Evolutionary conservation across 2,888 invertebrate species (phyloP), one percentile per base, ranked within the genome.

Genomic region (Petrolisthes cinctipes): DNA sequence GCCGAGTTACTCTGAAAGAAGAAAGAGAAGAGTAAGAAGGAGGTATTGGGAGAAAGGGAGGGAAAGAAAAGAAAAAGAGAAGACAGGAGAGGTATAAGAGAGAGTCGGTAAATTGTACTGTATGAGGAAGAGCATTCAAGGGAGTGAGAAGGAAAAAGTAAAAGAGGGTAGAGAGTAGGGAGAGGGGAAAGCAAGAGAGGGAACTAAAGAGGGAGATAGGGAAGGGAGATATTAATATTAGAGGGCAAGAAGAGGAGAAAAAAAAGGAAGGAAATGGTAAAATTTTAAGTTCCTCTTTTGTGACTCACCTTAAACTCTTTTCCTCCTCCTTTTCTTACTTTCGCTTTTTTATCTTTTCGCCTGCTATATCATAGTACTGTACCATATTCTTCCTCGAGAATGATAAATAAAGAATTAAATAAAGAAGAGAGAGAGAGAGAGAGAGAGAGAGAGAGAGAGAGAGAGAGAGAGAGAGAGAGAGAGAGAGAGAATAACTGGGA

Each of bases 341-440:
- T 6, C 7, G 61, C 61, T 61, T 14, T 61, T 61, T n/a, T n/a
- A n/a, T n/a, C n/a, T n/a, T n/a, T n/a, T n/a, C n/a, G n/a, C n/a
- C n/a, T n/a, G n/a, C n/a, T n/a, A n/a, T n/a, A n/a, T n/a, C n/a
- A n/a, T n/a, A n/a, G n/a, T n/a, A n/a, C n/a, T n/a, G n/a, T n/a
- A n/a, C 61, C 6, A 61, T 14, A 61, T 14, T 6, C 61, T 61
- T 61, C 61, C 61, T 61, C 61, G 7, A 61, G 61, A 9, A 9
- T 6, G 7, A 20, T 9, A 17, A 5, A n/a, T 14, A 71, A 20
- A 20, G n/a, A 71, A 71, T n/a, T n/a, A n/a, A 71, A 71, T 14
- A n/a, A 71, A 71, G 71, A 20, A n/a, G n/a, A n/a, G 71, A 71
- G n/a, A n/a, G 71, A 71, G n/a, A 20, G 11, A 71, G n/a, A n/a